Conservation (phyloP, 2,113 vertebrate genomes). For the Synchiropus splendidus region DNA sequence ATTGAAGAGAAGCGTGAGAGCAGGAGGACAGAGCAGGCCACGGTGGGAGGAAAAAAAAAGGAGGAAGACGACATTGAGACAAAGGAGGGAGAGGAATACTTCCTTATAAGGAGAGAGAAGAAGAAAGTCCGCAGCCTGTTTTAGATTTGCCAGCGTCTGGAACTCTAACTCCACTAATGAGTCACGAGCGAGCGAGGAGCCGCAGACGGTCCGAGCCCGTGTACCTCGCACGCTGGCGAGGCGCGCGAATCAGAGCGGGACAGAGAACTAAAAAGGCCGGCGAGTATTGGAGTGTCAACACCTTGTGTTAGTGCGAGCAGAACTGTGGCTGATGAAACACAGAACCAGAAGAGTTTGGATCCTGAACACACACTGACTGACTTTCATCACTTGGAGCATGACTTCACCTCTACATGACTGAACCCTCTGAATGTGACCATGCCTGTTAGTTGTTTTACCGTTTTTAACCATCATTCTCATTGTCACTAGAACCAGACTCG, state of each 20-base stretch:
- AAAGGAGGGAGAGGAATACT: conserved; percentile 9
- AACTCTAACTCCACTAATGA: background rate
- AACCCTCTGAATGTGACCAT: too few species aligned
- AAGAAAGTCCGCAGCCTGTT: background rate
- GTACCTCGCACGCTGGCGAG: too few species aligned
- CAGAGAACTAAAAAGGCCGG: conserved; percentile 12
- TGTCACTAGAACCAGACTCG: too few species aligned
- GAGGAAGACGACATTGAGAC: background rate
- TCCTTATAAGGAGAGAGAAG: conserved; percentile 17
- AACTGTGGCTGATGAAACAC: conserved; percentile 35
- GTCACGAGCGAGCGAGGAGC: background rate
- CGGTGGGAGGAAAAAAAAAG: conserved; percentile 4
- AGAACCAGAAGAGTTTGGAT: conserved; percentile 23
- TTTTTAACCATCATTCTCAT: too few species aligned
- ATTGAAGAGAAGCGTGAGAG: background rate
- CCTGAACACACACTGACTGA: conserved; percentile 7
- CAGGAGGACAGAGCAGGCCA: conserved; percentile 1
- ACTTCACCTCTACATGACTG: too few species aligned
- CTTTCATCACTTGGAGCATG: background rate
- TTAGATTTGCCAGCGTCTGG: too few species aligned
- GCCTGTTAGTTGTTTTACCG: too few species aligned
- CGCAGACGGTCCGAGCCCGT: too few species aligned
- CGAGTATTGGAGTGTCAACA: conserved; percentile 9
- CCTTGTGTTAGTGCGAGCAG: conserved; percentile 15
- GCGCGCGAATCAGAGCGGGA: conserved; percentile 1